Conservation (phyloP, 2,888 invertebrate genomes). For the Cyclophora albipunctata region DNA sequence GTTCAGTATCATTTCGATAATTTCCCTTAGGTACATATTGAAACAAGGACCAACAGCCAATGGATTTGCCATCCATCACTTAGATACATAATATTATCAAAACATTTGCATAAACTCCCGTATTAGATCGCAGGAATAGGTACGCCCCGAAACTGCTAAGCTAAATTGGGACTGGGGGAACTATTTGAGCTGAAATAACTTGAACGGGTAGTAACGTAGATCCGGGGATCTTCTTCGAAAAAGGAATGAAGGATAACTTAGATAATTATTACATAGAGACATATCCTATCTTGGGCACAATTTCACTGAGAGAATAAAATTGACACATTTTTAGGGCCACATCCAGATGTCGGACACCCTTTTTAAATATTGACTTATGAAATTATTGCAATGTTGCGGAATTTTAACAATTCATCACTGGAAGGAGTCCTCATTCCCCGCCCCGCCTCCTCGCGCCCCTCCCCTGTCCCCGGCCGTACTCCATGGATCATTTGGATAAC, state of each 20-base stretch:
- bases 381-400: conserved; percentile 13
- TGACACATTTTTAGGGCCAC: not conserved
- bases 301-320: too few relatives aligned
- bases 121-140: too few relatives aligned
- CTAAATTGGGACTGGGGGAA: too few relatives aligned
- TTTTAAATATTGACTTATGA: conserved; percentile 16
- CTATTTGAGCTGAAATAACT: too few relatives aligned
- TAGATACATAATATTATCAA: too few relatives aligned
- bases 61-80: not conserved
- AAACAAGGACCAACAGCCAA: conserved; percentile 1
- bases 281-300: too few relatives aligned
- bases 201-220: too few relatives aligned
- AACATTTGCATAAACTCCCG: too few relatives aligned
- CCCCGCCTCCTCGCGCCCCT: not conserved
- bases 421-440: not conserved
- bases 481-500: not conserved
- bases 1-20: conserved; percentile 39
- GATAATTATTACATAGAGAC: too few relatives aligned
- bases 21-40: conserved; percentile 54
- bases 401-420: conserved; percentile 11
- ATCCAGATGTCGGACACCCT: conserved; percentile 6
- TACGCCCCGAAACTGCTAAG: too few relatives aligned
- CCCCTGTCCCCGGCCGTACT: not conserved
- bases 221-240: too few relatives aligned
- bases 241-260: too few relatives aligned